A percentile compares a stretch with the other conserved stretches of the same genome.
phyloP scores from a whole-genome alignment of 2,797 vertebrate genomes.

The Acanthurus tractus region DNA sequence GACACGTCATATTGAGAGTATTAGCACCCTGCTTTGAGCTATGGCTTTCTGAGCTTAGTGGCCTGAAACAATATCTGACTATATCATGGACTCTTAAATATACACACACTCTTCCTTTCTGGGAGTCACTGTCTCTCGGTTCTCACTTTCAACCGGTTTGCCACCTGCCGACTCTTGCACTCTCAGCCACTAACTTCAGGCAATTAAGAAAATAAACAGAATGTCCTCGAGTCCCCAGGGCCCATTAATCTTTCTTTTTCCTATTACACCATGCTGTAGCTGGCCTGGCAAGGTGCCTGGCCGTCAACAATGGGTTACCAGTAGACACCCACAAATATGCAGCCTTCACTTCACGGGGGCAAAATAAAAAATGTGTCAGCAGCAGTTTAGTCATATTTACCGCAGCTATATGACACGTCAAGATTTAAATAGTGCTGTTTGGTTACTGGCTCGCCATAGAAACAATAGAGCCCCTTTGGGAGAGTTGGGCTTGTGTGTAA shows the following conservation, averaged over 20 bases:
- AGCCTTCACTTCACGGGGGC: slow-evolving; percentile 57
- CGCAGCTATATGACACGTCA: slow-evolving; percentile 65
- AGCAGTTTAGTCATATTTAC: slow-evolving; percentile 72
- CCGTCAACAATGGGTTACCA: slow-evolving; percentile 81
- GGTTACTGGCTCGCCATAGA: slow-evolving; percentile 61
- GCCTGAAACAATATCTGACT: slow-evolving; percentile 33
- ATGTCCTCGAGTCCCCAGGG: slow-evolving; percentile 67
- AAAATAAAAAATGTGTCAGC: slow-evolving; percentile 73
- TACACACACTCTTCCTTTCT: slow-evolving; percentile 34
- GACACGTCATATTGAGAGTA: slow-evolving; percentile 19
- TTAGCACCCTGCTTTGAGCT: slow-evolving; percentile 10
- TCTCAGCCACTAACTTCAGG: slow-evolving; percentile 62
- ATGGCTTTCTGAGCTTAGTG: slow-evolving; percentile 30
- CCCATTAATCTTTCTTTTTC: slow-evolving; percentile 79
- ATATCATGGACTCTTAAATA: slow-evolving; percentile 25
- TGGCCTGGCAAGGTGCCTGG: slow-evolving; percentile 72
- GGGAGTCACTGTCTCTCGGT: slow-evolving; percentile 43
- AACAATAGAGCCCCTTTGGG: slow-evolving; percentile 66
- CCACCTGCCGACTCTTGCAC: slow-evolving; percentile 63
- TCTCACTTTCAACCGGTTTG: slow-evolving; percentile 53
- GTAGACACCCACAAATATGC: slow-evolving; percentile 79
- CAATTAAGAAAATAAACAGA: slow-evolving; percentile 81
- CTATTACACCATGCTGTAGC: slow-evolving; percentile 69
- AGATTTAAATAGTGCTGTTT: slow-evolving; percentile 76
- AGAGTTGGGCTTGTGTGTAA: slow-evolving; percentile 34